Evolutionary conservation across 2,113 vertebrate genomes (phyloP).

Genomic region (Tapirus terrestris): DNA sequence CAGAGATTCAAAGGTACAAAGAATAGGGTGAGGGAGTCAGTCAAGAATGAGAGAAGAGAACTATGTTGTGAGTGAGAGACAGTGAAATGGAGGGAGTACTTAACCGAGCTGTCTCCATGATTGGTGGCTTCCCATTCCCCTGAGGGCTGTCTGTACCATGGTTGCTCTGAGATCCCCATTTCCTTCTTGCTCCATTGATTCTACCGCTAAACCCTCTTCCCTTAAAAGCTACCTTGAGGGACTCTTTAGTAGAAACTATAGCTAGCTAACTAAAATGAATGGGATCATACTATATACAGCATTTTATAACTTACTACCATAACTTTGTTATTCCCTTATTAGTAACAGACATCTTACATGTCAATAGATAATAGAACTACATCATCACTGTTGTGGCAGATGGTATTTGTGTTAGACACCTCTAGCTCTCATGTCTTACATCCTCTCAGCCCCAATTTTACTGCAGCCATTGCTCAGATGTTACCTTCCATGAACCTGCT

Average conservation of each 20-base stretch:
- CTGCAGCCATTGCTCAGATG: neutral
- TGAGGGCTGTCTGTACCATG: neutral
- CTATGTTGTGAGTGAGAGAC: neutral
- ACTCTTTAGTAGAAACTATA: conserved; percentile 25
- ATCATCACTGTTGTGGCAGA: neutral
- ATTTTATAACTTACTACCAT: neutral
- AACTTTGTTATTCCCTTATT: neutral
- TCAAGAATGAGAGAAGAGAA: neutral
- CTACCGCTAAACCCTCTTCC: neutral
- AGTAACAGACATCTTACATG: neutral
- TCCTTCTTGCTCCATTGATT: conserved; percentile 1
- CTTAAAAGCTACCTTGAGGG: conserved; percentile 13
- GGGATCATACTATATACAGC: neutral
- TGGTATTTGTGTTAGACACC: neutral
- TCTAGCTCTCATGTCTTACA: neutral
- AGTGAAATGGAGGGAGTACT: neutral
- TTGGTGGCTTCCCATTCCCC: neutral
- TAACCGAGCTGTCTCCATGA: neutral
- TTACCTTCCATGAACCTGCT: neutral
- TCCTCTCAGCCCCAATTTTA: neutral
- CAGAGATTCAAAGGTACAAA: neutral
- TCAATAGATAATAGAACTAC: neutral
- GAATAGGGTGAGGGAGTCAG: neutral
- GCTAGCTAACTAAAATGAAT: neutral
- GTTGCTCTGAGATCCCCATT: neutral